These are phyloP conservation scores for Psephotus haematonotus DNA, from an alignment of 2,113 vertebrate species.

Conservation along the genomic window DNA sequence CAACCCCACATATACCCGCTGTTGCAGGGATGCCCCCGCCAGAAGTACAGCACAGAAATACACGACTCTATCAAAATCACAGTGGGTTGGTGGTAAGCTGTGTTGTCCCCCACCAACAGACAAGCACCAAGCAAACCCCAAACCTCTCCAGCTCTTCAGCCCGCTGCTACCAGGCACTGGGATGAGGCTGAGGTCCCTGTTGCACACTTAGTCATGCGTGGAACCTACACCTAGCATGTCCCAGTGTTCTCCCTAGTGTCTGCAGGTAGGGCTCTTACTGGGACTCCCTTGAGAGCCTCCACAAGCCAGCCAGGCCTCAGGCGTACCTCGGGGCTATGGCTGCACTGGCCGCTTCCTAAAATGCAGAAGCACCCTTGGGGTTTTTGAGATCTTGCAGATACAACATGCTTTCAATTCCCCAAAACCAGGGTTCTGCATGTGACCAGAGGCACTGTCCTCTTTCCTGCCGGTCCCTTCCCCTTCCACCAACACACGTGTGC, in stretches of 20 bases:
- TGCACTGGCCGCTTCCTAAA: not conserved
- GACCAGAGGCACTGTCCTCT: conserved; percentile 12
- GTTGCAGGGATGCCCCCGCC: not conserved
- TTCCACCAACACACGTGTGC: not conserved
- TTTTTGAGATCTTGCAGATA: conserved; percentile 41
- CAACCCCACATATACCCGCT: not conserved
- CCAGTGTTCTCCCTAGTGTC: fast-evolving
- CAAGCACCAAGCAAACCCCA: not conserved
- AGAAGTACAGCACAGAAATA: not conserved
- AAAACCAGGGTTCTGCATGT: conserved; percentile 5
- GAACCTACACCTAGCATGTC: fast-evolving
- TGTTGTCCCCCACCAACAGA: not conserved
- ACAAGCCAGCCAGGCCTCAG: not conserved
- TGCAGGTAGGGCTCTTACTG: not conserved
- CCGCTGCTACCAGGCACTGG: fast-evolving
- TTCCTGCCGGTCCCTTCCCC: conserved; percentile 11
- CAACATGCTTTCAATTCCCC: conserved; percentile 61
- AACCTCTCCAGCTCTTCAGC: not conserved
- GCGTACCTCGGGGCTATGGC: not conserved
- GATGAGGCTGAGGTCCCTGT: not conserved
- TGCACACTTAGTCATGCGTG: not conserved
- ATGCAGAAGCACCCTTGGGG: not conserved
- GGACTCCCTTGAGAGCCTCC: not conserved
- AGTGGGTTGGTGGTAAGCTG: not conserved
- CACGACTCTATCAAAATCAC: not conserved